These are phyloP conservation scores for Trinorchestia longiramus DNA, from an alignment of 1,140 invertebrate species.

Conservation along the genomic window DNA sequence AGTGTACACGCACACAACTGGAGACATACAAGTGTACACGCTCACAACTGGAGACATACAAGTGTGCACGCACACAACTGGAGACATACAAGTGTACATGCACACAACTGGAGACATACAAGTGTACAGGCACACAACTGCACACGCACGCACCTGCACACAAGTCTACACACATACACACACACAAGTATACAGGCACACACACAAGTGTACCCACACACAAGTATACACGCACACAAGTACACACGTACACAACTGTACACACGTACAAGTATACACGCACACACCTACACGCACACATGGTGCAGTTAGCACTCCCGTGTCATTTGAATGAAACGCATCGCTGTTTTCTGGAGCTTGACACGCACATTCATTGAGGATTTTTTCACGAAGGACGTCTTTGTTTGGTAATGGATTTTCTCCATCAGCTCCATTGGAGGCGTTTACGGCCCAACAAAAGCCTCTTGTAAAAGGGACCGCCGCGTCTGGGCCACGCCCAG, in stretches of 20 bases:
- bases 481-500: neutral
- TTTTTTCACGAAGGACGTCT: conserved; percentile 49
- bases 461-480: conserved; percentile 19
- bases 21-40: no score
- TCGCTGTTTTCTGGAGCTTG: neutral
- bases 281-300: neutral
- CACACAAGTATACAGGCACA: no score
- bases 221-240: neutral
- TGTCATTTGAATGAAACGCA: neutral
- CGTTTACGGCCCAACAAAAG: conserved; percentile 50
- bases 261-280: no score
- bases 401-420: conserved; percentile 51
- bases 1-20: no score
- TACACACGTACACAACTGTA: neutral
- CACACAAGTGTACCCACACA: neutral
- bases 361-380: conserved; percentile 23
- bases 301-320: neutral
- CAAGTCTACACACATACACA: no score
- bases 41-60: no score
- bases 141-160: no score
- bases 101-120: neutral
- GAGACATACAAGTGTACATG: neutral
- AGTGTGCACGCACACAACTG: no score
- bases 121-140: no score
- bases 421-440: conserved; percentile 36